A percentile compares a stretch with the other conserved stretches of the same genome.
Evolutionary conservation across 1,140 invertebrate species (phyloP).

Genomic region (Orchesella cincta): DNA sequence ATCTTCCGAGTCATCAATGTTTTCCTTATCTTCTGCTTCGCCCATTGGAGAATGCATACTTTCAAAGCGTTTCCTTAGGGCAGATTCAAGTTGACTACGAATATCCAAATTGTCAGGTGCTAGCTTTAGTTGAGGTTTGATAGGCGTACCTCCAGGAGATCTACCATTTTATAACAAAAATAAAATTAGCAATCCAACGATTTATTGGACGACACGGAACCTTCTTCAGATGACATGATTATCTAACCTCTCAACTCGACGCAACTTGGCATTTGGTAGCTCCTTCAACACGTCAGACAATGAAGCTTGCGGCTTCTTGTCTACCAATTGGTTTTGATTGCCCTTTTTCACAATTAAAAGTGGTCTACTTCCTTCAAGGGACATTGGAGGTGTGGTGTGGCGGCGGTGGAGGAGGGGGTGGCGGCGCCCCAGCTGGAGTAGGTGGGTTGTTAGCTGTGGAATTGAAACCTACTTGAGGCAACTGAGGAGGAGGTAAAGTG

Average conservation of each 20-base stretch:
- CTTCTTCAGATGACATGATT: too few species aligned
- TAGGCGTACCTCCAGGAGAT: slow-evolving; percentile 44
- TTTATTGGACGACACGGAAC: too few species aligned
- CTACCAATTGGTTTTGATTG: not conserved
- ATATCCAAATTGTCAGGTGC: not conserved
- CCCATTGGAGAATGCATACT: slow-evolving; percentile 37
- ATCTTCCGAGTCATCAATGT: slow-evolving; percentile 20
- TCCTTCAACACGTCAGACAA: slow-evolving; percentile 43
- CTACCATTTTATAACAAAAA: slow-evolving; percentile 20
- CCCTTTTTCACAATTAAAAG: slow-evolving; percentile 28
- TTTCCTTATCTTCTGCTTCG: slow-evolving; percentile 26
- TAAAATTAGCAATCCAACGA: too few species aligned
- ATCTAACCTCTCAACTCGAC: slow-evolving; percentile 18
- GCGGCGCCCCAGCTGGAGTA: slow-evolving; percentile 28
- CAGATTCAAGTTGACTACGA: slow-evolving; percentile 23
- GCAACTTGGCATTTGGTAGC: slow-evolving; percentile 36
- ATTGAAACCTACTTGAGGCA: not conserved
- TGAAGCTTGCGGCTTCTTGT: not conserved
- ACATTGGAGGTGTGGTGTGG: not conserved
- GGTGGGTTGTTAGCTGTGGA: not conserved
- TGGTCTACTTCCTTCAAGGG: slow-evolving; percentile 9
- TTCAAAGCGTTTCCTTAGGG: slow-evolving; percentile 36
- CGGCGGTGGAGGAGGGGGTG: slow-evolving; percentile 26
- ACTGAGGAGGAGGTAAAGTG: not conserved
- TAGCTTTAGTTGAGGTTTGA: slow-evolving; percentile 29